phyloP scores from a whole-genome alignment of 2,113 vertebrate genomes.

The Bujurquina vittata region DNA sequence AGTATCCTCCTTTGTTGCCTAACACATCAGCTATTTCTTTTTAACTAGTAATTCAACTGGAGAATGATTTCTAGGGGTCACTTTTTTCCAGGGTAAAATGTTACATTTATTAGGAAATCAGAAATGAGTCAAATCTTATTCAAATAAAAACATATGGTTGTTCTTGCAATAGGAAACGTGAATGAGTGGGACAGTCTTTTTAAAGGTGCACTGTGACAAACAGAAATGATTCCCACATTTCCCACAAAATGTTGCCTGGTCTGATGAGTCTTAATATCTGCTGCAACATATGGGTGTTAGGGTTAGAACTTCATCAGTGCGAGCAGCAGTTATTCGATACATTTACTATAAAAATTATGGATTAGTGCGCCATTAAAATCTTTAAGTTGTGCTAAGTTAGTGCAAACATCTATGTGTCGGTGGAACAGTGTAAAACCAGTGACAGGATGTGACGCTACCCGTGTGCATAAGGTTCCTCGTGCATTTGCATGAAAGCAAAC shows the following conservation, averaged over 20 bases:
- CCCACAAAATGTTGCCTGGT: too few species aligned
- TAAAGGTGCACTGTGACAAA: background rate
- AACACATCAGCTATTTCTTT: background rate
- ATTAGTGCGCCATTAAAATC: background rate
- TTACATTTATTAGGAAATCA: background rate
- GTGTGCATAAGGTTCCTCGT: background rate
- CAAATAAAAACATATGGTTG: background rate
- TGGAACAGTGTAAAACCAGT: background rate
- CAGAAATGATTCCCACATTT: too few species aligned
- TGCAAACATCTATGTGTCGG: background rate
- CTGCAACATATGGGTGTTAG: too few species aligned
- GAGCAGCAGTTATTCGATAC: background rate
- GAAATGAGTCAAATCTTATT: background rate
- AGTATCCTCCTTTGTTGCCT: constrained; percentile 52
- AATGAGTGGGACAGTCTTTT: background rate
- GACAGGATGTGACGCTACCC: background rate
- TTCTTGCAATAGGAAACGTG: background rate
- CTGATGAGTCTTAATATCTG: too few species aligned
- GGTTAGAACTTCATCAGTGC: too few species aligned
- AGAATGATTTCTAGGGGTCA: background rate
- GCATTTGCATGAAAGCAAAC: background rate
- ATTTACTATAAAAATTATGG: background rate
- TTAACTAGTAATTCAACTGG: background rate
- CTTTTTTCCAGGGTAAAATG: background rate
- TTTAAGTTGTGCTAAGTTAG: background rate